phyloP scores from a whole-genome alignment of 2,113 vertebrate species.

The Cinclus cinclus region DNA sequence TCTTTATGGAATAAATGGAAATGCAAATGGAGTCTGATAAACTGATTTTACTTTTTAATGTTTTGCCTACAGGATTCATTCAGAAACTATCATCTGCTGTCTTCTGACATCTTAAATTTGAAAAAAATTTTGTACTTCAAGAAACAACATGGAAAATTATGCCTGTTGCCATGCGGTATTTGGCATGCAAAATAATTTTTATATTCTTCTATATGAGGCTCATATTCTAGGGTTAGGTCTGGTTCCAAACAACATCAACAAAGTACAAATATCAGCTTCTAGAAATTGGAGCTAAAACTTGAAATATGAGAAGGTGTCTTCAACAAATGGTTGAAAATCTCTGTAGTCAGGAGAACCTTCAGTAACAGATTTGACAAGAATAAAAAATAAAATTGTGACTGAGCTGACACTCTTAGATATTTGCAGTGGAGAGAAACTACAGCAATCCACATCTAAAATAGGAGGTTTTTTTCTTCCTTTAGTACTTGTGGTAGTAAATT shows the following conservation, averaged over 20 bases:
- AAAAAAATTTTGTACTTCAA: neutral
- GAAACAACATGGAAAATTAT: neutral
- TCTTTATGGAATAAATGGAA: neutral
- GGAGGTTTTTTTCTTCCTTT: neutral
- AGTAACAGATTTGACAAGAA: neutral
- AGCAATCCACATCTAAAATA: neutral
- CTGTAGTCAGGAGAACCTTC: neutral
- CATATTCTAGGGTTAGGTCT: neutral
- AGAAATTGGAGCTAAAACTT: neutral
- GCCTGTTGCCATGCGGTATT: neutral
- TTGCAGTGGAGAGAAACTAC: neutral
- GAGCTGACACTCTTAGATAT: neutral
- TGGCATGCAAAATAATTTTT: neutral
- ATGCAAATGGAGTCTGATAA: neutral
- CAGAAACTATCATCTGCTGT: neutral
- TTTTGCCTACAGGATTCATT: neutral
- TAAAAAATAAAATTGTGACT: neutral
- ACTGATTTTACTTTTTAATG: neutral
- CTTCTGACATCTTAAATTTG: neutral
- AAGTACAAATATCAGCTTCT: neutral
- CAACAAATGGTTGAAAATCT: neutral
- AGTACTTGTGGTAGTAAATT: neutral
- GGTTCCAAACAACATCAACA: neutral
- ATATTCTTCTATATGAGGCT: neutral
- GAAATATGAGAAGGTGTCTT: neutral